These are phyloP conservation scores for Bufotes viridis DNA, from an alignment of 2,797 vertebrate species.

Conservation along the genomic window DNA sequence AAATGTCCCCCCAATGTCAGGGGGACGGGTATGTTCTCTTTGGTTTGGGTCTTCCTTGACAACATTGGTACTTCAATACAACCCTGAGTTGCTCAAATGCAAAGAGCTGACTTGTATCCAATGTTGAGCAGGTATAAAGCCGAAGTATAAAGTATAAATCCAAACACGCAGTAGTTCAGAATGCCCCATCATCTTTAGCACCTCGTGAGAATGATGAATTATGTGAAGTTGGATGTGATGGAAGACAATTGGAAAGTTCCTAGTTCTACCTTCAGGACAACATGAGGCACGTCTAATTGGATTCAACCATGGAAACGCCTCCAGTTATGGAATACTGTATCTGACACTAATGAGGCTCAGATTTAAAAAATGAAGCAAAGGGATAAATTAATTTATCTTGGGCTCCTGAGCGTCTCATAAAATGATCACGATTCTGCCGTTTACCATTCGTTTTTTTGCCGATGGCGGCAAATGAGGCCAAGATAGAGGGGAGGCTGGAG, in stretches of 20 bases:
- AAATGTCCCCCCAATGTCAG: not conserved
- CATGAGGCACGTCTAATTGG: not conserved
- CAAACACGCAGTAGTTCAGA: too few relatives aligned
- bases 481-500: not conserved
- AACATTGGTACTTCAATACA: not conserved
- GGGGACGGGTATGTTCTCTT: not conserved
- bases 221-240: not conserved
- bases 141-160: not conserved
- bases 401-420: not conserved
- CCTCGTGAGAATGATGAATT: not conserved
- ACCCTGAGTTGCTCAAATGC: not conserved
- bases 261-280: not conserved
- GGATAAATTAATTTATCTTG: not conserved
- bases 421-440: conserved; percentile 21
- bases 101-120: not conserved
- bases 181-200: not conserved
- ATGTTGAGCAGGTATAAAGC: not conserved
- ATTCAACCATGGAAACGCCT: not conserved
- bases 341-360: conserved; percentile 26
- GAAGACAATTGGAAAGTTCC: not conserved
- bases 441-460: not conserved
- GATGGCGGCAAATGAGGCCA: conserved; percentile 1
- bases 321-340: not conserved
- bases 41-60: not conserved
- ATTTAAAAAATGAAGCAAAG: conserved; percentile 12